These are phyloP conservation scores for Lasioglossum figueresi DNA, from an alignment of 2,888 invertebrate species.

Conservation along the genomic window DNA sequence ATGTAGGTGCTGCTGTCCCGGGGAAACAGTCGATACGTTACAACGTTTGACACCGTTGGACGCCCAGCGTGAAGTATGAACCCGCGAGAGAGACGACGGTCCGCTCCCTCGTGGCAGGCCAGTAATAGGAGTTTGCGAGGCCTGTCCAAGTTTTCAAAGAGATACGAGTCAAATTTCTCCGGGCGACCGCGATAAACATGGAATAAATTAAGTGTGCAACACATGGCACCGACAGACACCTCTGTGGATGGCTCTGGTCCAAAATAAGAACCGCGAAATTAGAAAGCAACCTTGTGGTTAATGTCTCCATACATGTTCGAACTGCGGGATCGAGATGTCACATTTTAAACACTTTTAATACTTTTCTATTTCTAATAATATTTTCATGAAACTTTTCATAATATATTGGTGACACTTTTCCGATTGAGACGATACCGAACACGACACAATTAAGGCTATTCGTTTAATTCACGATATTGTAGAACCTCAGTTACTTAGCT, in stretches of 20 bases:
- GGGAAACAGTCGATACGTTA: constrained; percentile 79
- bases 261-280: background rate
- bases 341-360: no score
- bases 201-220: constrained; percentile 63
- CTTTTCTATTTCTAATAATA: no score
- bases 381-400: no score
- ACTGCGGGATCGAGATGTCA: no score
- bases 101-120: constrained; percentile 71
- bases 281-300: background rate
- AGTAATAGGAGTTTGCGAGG: constrained; percentile 72
- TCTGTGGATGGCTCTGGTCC: background rate
- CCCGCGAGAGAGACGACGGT: constrained; percentile 70
- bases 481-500: no score
- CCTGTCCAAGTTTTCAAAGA: constrained; percentile 74
- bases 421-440: no score
- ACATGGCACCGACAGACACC: background rate
- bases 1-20: constrained; percentile 71
- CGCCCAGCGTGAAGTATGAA: constrained; percentile 68
- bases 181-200: constrained; percentile 54
- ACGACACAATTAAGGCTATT: no score
- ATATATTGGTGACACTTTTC: no score
- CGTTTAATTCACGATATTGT: no score
- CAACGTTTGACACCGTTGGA: constrained; percentile 76
- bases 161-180: constrained; percentile 74
- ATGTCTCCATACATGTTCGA: background rate